Evolutionary conservation across 2,888 invertebrate genomes (phyloP), one percentile per base, ranked within the genome.

Genomic region (Chaetoderma sp.): DNA sequence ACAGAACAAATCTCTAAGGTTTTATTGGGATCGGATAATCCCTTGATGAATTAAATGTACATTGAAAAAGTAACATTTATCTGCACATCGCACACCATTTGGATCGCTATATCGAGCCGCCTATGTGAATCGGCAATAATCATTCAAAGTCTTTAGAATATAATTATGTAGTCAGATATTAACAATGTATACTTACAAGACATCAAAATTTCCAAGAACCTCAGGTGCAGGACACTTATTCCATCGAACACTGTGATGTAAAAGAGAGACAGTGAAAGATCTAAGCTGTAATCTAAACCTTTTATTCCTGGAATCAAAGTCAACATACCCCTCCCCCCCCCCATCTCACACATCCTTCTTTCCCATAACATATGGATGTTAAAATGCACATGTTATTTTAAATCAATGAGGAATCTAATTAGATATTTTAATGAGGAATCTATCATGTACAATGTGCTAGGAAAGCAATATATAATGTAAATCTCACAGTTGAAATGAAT

Each of bases 141-240:
- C 16, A 25, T 27, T 18, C 2, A 4, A 18, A 25, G 28, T 8
- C 23, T 5, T 2, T 10, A 27, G 28, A n/a, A 10, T n/a, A 36
- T 13, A n/a, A 13, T 10, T 13, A 36, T 36, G 10, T 36, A n/a
- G 39, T 10, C 39, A 47, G 18, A 18, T 47, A 47, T n/a, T 21
- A 21, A 45, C 25, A 42, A 45, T 4, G 16, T n/a, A 49, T 70
- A 84, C 86, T 83, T 70, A 86, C 84, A 86, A 67, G 16, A 86
- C 71, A 69, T 86, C 85, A 77, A 86, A 86, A 55, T 84, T 81
- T 44, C 86, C 86, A 25, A 79, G 72, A 58, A 77, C 72, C 65
- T 86, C 85, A 62, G 83, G 84, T 16, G 78, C 72, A 28, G 83
- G 81, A 36, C 79, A 71, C 69, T 84, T 86, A 67, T 78, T 84